Conservation (phyloP, 2,797 vertebrate genomes). For the Tragelaphus eurycerus region DNA sequence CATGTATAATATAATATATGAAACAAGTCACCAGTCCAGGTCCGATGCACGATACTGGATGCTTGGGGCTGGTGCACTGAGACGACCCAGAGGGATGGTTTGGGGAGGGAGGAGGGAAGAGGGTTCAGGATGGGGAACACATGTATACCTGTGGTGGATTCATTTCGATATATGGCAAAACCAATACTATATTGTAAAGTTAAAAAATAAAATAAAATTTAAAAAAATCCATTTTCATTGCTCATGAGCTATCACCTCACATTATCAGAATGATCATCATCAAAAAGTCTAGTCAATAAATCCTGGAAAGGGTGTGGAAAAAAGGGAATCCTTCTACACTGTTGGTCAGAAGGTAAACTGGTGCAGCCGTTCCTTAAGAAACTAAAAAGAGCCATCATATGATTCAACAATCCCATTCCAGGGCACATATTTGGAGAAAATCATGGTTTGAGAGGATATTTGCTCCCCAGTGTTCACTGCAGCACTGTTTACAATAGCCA, state of each 20-base stretch:
- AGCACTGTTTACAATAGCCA: background rate
- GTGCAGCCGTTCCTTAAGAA: background rate
- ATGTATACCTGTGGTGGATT: too few species aligned
- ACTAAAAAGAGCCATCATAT: background rate
- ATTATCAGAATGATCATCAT: background rate
- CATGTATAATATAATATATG: too few species aligned
- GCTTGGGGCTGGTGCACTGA: too few species aligned
- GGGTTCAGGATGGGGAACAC: too few species aligned
- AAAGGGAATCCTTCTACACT: background rate
- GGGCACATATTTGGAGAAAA: background rate
- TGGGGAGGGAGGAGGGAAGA: too few species aligned
- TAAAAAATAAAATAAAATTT: background rate
- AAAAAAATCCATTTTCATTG: background rate
- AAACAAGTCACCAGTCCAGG: too few species aligned
- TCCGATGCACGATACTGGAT: too few species aligned
- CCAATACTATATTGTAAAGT: too few species aligned
- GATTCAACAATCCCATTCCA: background rate
- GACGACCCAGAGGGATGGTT: too few species aligned
- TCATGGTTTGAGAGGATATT: background rate
- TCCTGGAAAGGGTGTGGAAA: background rate
- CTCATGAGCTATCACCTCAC: background rate
- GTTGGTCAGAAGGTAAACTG: background rate
- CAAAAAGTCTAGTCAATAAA: background rate
- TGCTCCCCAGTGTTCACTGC: background rate
- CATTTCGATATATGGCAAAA: too few species aligned